Conservation (phyloP, 1,140 invertebrate species). For the Bicyclus anynana region DNA sequence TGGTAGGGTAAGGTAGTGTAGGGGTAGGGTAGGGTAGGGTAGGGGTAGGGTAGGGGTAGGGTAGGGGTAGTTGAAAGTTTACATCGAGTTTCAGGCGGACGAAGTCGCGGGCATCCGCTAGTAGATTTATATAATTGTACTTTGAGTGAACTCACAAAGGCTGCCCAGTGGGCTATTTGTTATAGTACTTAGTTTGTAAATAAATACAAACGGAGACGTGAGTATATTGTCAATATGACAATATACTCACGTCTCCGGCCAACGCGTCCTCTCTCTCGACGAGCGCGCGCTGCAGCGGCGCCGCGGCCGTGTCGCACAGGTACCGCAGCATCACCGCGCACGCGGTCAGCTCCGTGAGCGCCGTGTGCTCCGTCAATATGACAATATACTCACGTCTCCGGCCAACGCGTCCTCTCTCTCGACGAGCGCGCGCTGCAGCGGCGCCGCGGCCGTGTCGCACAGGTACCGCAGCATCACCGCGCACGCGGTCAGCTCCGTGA, state of each 20-base stretch:
- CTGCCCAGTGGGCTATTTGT: too few relatives aligned
- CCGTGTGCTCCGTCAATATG: constrained; percentile 67
- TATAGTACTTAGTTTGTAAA: too few relatives aligned
- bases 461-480: constrained; percentile 90
- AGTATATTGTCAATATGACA: too few relatives aligned
- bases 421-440: constrained; percentile 90
- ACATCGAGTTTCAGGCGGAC: too few relatives aligned
- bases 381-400: constrained; percentile 82
- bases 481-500: constrained; percentile 80
- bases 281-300: constrained; percentile 90
- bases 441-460: constrained; percentile 89
- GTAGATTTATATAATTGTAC: too few relatives aligned
- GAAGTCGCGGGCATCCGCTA: too few relatives aligned
- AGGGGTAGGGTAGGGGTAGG: too few relatives aligned
- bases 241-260: constrained; percentile 84
- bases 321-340: constrained; percentile 89
- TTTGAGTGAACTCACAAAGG: too few relatives aligned
- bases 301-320: constrained; percentile 89
- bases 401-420: constrained; percentile 90
- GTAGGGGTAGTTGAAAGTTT: too few relatives aligned
- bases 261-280: constrained; percentile 90
- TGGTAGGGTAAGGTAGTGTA: too few relatives aligned
- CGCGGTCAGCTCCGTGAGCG: constrained; percentile 80
- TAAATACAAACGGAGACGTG: too few relatives aligned
- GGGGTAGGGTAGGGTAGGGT: too few relatives aligned